Base-by-base conservation (phyloP, 2,113 vertebrate genomes). In the Glareola pratincola region DNA sequence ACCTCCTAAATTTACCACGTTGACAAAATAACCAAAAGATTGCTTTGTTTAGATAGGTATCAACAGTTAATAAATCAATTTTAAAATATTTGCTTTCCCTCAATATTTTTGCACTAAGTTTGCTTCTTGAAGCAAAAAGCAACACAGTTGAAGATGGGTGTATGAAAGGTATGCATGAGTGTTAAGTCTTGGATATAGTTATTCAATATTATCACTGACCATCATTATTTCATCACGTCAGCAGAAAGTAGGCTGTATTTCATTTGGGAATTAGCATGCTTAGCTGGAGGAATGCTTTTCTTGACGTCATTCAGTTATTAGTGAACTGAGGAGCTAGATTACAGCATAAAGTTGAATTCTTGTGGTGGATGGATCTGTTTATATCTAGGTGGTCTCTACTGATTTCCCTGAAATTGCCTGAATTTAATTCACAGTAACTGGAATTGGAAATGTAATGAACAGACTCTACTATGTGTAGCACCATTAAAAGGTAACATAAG, bases 21-120 rank as follows among this genome's bases (percentile, higher is more conserved):
- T 75, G 29, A 56, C 80, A 87, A 76, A 75, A 85, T 47, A 80
- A 57, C 13, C 45, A 80, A 80, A 90, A 92, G 63, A 88, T 77
- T 53, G 54, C 73, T 82, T 90, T 92, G 37, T 82, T 82, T 78
- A 91, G 79, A 47, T 30, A 77, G 84, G 62, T 50, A 82, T 69
- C 69, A 95, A 36, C 84, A 90, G 85, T 92, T 85, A 88, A 80
- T 60, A 56, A 77, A 34, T 64, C 1, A 5, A 43, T 67, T 93
- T 92, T 78, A 76, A 90, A 82, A 32, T 54, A 71, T 2, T 79
- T 56, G 34, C 14, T 68, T 84, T 91, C 82, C 76, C 30, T 67
- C n/a, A 8, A 73, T 81, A 72, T 71, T 57, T 91, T 91, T 85
- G 57, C 67, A 92, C 78, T 95, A 72, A 88, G 81, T 94, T 93